phyloP scores from a whole-genome alignment of 2,113 vertebrate genomes.

The Garra rufa region DNA sequence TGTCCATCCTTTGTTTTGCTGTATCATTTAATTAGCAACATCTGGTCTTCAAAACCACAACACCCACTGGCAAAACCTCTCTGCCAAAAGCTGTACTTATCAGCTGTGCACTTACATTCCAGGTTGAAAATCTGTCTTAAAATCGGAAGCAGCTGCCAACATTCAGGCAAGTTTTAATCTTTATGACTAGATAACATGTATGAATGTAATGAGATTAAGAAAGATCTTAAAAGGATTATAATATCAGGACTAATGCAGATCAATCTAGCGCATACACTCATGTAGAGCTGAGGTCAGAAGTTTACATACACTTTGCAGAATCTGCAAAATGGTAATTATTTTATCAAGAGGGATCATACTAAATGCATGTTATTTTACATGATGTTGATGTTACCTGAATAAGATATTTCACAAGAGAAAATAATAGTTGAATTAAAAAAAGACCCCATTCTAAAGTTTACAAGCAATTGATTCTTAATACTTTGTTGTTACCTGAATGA shows the following conservation, averaged over 20 bases:
- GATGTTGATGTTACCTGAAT: too few relatives aligned
- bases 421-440: too few relatives aligned
- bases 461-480: too few relatives aligned
- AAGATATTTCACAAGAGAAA: too few relatives aligned
- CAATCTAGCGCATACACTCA: not conserved
- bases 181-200: not conserved
- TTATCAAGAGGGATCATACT: too few relatives aligned
- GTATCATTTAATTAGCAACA: constrained; percentile 7
- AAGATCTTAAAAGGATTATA: constrained; percentile 42
- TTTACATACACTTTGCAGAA: too few relatives aligned
- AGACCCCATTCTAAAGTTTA: too few relatives aligned
- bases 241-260: not conserved
- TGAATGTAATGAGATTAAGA: constrained; percentile 37
- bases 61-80: not conserved
- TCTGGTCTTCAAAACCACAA: not conserved
- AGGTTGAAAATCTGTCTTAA: not conserved
- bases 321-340: too few relatives aligned
- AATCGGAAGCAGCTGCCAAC: not conserved
- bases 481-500: too few relatives aligned
- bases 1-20: not conserved
- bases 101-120: not conserved
- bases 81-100: not conserved
- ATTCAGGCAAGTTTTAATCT: not conserved
- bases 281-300: too few relatives aligned
- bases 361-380: too few relatives aligned